Evolutionary conservation across 1,140 invertebrate genomes (phyloP), one percentile per base, ranked within the genome.

Genomic region (Archegozetes longisetosus): DNA sequence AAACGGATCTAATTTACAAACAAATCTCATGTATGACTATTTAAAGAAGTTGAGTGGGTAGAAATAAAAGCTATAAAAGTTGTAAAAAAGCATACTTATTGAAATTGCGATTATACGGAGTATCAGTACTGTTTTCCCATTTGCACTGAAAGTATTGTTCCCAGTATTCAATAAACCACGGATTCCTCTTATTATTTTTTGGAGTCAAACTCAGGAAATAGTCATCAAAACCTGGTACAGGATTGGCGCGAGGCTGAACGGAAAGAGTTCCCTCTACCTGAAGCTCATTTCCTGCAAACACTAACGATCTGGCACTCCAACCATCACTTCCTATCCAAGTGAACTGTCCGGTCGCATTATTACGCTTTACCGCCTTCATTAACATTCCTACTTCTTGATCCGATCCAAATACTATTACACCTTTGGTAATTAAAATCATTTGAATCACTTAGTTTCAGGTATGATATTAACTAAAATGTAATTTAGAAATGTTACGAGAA

Each of bases 151-250:
- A 92, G 68, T 89, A 86, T 68, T 87, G 81, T 67, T 93, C 89
- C 89, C 88, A 93, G 73, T 90, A 92, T 77, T 93, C 89, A 23
- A 87, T 79, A 75, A 94, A 93, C 88, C 88, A 93, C 0, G 89
- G 89, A 76, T 93, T 92, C 47, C 88, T 76, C 64, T 78, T 80
- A 72, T 92, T 92, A 69, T 84, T 88, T 65, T 86, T 82, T 3
- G 88, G 84, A 23, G 84, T 88, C 2, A 93, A 76, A 53, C 77
- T 78, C 22, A 90, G 78, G 71, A 94, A 93, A 71, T 93, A 92
- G 62, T 88, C 82, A 65, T 87, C 81, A 69, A 94, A 94, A 1
- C 88, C 88, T 22, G 72, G 73, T 1, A 93, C 86, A 2, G 84
- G 83, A 70, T 89, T 87, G 13, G 88, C 88, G 67, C 86, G 84